Evolutionary conservation across 2,888 invertebrate genomes (phyloP).

Genomic region (Artemia sinica): DNA sequence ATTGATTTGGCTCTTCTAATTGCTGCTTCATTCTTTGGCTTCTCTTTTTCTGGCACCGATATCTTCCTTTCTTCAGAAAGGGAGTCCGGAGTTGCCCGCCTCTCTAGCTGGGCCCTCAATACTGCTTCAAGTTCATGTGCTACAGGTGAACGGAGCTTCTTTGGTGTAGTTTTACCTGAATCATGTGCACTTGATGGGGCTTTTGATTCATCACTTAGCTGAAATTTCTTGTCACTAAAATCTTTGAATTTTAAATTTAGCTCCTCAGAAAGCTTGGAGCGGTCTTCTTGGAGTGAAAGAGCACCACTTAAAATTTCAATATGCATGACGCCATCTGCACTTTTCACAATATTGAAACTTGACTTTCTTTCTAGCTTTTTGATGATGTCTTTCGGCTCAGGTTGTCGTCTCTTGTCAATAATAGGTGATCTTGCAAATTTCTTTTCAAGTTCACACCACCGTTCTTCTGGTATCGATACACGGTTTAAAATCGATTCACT

Average conservation of each 20-base stretch:
- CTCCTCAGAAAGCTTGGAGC: not conserved
- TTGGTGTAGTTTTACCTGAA: not conserved
- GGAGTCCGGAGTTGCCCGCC: not conserved
- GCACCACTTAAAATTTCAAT: constrained; percentile 4
- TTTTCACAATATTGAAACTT: not conserved
- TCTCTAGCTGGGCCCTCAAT: not conserved
- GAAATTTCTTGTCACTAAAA: no score
- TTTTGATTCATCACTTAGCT: not conserved
- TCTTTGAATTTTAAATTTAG: constrained; percentile 6
- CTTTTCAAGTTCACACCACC: not conserved
- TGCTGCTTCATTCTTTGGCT: not conserved
- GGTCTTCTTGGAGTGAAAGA: not conserved
- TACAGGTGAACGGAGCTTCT: constrained; percentile 4
- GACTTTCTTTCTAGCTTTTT: constrained; percentile 1
- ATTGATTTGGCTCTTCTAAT: not conserved
- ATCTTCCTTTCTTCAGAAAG: not conserved
- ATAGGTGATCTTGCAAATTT: not conserved
- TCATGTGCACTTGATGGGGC: not conserved
- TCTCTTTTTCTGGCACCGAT: not conserved
- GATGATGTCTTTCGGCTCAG: not conserved
- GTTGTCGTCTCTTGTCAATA: constrained; percentile 1
- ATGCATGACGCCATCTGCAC: constrained; percentile 2
- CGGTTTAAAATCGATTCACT: not conserved
- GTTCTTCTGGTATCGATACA: constrained; percentile 3
- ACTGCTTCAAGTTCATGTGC: not conserved